Conservation (phyloP, 2,113 vertebrate species). For the Larimichthys polyactis region DNA sequence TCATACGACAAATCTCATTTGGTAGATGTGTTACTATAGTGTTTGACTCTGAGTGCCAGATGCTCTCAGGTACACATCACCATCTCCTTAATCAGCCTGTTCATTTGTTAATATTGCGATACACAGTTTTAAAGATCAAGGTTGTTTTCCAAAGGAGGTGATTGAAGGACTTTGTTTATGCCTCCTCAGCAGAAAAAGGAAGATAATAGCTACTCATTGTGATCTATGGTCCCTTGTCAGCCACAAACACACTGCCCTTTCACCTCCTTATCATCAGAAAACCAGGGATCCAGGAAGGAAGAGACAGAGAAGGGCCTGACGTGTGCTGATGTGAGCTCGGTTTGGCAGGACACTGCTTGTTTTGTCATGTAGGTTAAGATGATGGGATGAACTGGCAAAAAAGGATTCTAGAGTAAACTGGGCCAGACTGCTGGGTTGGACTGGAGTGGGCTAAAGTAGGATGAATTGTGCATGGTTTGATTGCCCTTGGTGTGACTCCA, state of each 20-base stretch:
- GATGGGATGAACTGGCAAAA: neutral
- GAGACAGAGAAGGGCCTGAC: slow-evolving; percentile 11
- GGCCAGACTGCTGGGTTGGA: slow-evolving; percentile 26
- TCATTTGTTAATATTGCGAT: slow-evolving; percentile 24
- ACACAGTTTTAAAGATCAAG: slow-evolving; percentile 45
- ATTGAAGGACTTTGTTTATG: slow-evolving; percentile 44
- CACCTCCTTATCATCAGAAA: slow-evolving; percentile 65
- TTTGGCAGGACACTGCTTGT: neutral
- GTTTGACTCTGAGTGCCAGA: neutral
- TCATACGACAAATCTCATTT: neutral
- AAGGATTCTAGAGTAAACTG: slow-evolving; percentile 10
- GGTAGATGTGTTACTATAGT: neutral
- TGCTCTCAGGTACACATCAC: neutral
- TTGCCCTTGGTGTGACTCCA: slow-evolving; percentile 21
- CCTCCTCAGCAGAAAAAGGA: slow-evolving; percentile 58
- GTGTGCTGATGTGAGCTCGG: slow-evolving; percentile 56
- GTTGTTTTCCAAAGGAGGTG: slow-evolving; percentile 27
- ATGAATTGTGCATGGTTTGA: slow-evolving; percentile 18
- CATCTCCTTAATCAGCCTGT: neutral
- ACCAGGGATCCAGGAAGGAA: slow-evolving; percentile 66
- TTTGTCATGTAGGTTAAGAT: slow-evolving; percentile 15
- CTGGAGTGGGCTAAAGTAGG: slow-evolving; percentile 24
- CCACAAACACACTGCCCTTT: slow-evolving; percentile 31
- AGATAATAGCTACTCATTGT: slow-evolving; percentile 36
- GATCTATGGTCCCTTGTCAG: slow-evolving; percentile 57